Percentiles rank a stretch among this genome's conserved stretches.
phyloP scores from a whole-genome alignment of 2,888 invertebrate species.

The Ganaspis brasiliensis region DNA sequence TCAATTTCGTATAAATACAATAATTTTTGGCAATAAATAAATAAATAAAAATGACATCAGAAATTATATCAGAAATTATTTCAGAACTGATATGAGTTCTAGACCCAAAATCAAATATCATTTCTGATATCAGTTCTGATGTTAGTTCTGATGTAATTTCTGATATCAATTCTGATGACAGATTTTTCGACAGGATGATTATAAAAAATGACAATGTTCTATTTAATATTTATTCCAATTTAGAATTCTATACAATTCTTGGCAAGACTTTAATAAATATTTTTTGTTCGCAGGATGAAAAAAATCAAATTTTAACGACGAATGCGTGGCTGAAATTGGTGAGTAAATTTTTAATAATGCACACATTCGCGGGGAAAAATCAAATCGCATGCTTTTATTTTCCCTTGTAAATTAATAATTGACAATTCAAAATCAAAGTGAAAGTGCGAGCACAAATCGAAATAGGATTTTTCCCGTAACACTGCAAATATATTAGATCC shows the following conservation, averaged over 20 bases:
- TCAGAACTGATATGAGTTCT: too few relatives aligned
- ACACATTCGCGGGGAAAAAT: too few relatives aligned
- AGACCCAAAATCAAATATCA: too few relatives aligned
- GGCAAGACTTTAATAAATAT: constrained; percentile 6
- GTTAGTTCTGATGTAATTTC: too few relatives aligned
- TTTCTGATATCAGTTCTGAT: too few relatives aligned
- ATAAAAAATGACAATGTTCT: too few relatives aligned
- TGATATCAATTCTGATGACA: too few relatives aligned
- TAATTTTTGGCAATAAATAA: too few relatives aligned
- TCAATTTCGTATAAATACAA: too few relatives aligned
- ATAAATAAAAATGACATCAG: too few relatives aligned
- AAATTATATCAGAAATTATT: too few relatives aligned
- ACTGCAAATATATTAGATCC: constrained; percentile 2
- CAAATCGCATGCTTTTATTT: not conserved
- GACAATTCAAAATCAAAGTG: not conserved
- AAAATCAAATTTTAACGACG: constrained; percentile 99
- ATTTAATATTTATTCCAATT: not conserved
- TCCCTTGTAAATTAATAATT: not conserved
- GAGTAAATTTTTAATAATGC: constrained; percentile 84
- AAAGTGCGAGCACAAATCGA: constrained; percentile 4
- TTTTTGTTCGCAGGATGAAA: constrained; percentile 93
- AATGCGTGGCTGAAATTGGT: constrained; percentile 99
- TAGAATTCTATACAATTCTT: constrained; percentile 33
- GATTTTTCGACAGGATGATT: too few relatives aligned
- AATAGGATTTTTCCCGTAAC: constrained; percentile 26